These are phyloP conservation scores for Epinotia bilunana DNA, from an alignment of 2,888 invertebrate species.

Conservation along the genomic window DNA sequence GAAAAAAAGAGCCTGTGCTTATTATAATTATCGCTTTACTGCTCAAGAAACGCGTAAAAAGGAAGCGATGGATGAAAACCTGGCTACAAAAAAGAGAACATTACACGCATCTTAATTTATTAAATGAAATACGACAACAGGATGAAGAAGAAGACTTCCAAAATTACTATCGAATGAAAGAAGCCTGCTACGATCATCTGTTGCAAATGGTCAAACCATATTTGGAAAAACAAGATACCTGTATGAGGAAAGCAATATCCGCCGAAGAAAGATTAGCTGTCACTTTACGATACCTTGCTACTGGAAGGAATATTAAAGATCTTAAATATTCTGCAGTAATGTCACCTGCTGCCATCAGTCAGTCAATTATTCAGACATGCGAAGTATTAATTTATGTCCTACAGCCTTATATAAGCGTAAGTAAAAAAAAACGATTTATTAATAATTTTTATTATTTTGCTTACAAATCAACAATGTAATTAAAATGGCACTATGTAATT, in stretches of 20 bases:
- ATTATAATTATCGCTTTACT: conserved; percentile 44
- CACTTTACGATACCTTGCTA: conserved; percentile 31
- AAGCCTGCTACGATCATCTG: conserved; percentile 43
- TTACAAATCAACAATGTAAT: conserved; percentile 39
- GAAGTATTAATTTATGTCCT: not conserved
- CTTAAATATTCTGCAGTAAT: conserved; percentile 44
- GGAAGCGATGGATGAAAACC: conserved; percentile 37
- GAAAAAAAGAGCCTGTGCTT: conserved; percentile 45
- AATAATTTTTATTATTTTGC: conserved; percentile 27
- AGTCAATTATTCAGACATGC: conserved; percentile 45
- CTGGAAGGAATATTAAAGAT: conserved; percentile 43
- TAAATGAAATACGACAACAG: conserved; percentile 31
- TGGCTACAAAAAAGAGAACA: conserved; percentile 23
- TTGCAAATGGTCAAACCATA: conserved; percentile 43
- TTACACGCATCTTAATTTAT: conserved; percentile 41
- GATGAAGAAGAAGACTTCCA: conserved; percentile 35
- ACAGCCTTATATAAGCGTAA: too few relatives aligned
- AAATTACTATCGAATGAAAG: conserved; percentile 45
- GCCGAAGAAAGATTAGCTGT: conserved; percentile 42
- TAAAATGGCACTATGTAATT: conserved; percentile 22
- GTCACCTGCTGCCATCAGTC: conserved; percentile 29
- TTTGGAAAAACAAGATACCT: conserved; percentile 41
- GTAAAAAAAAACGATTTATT: too few relatives aligned
- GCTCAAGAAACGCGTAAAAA: conserved; percentile 46
- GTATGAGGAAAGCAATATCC: conserved; percentile 31